Conservation (phyloP, 2,797 vertebrate species). For the Gymnodraco acuticeps region DNA sequence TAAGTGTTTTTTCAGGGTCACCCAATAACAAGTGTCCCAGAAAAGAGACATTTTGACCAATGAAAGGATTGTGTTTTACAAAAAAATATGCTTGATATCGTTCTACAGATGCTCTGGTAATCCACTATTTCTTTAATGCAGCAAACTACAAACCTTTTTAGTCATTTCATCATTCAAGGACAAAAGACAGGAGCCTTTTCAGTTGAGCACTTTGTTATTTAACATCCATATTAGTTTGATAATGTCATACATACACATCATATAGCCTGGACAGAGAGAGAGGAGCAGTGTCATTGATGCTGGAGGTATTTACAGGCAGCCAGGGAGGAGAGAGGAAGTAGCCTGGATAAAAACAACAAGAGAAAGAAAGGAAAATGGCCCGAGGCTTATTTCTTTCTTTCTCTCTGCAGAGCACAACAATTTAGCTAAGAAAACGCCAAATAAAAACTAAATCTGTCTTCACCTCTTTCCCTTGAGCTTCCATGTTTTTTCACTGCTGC, state of each 20-base stretch:
- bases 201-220: slow-evolving; percentile 85
- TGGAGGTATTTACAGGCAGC: slow-evolving; percentile 75
- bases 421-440: too few species aligned
- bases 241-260: slow-evolving; percentile 79
- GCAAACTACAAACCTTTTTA: neutral
- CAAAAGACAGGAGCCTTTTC: slow-evolving; percentile 63
- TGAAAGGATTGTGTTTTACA: too few species aligned
- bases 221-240: slow-evolving; percentile 83
- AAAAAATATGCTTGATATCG: too few species aligned
- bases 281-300: slow-evolving; percentile 70
- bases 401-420: too few species aligned
- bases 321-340: slow-evolving; percentile 18
- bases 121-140: too few species aligned
- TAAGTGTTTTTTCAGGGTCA: too few species aligned
- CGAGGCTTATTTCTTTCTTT: too few species aligned
- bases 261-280: slow-evolving; percentile 74
- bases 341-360: neutral
- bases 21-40: too few species aligned
- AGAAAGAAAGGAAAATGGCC: slow-evolving; percentile 1
- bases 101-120: too few species aligned
- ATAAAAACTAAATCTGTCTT: neutral
- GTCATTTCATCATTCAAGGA: neutral
- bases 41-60: too few species aligned
- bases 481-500: slow-evolving; percentile 15
- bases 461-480: slow-evolving; percentile 15